Evolutionary conservation across 2,888 invertebrate species (phyloP).

Genomic region (Phytoseiulus persimilis): DNA sequence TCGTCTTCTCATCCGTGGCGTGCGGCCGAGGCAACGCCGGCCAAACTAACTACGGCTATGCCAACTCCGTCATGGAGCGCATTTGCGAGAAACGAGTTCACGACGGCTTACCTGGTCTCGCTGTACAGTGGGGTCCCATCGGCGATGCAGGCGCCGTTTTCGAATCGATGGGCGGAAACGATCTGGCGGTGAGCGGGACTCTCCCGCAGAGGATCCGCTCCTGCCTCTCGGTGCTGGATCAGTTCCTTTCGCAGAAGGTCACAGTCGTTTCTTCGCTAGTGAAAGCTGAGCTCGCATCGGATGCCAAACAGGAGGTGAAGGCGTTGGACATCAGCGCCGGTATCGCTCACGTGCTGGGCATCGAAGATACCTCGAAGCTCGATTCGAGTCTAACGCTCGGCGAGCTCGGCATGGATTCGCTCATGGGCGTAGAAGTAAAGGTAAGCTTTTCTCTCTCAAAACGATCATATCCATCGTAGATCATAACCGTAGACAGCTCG

Average conservation of each 20-base stretch:
- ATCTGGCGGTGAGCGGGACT: slow-evolving; percentile 86
- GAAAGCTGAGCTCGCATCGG: slow-evolving; percentile 58
- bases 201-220: slow-evolving; percentile 90
- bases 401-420: slow-evolving; percentile 93
- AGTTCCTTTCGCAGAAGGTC: slow-evolving; percentile 78
- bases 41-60: slow-evolving; percentile 85
- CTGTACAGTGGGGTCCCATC: slow-evolving; percentile 98
- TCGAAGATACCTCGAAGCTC: slow-evolving; percentile 74
- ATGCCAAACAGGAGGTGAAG: slow-evolving; percentile 59
- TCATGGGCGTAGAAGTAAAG: slow-evolving; percentile 98
- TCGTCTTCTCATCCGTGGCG: slow-evolving; percentile 89
- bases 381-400: slow-evolving; percentile 69
- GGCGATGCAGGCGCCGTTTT: slow-evolving; percentile 90
- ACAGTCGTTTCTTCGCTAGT: slow-evolving; percentile 76
- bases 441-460: background rate
- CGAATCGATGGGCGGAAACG: slow-evolving; percentile 77
- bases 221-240: slow-evolving; percentile 76
- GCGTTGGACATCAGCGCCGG: slow-evolving; percentile 58
- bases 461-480: too few relatives aligned
- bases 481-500: too few relatives aligned
- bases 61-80: slow-evolving; percentile 95
- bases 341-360: slow-evolving; percentile 77
- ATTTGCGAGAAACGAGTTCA: slow-evolving; percentile 75
- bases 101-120: slow-evolving; percentile 73
- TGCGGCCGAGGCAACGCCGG: slow-evolving; percentile 94